Conservation (phyloP, 2,888 invertebrate genomes). For the Stenoptilia bipunctidactyla region DNA sequence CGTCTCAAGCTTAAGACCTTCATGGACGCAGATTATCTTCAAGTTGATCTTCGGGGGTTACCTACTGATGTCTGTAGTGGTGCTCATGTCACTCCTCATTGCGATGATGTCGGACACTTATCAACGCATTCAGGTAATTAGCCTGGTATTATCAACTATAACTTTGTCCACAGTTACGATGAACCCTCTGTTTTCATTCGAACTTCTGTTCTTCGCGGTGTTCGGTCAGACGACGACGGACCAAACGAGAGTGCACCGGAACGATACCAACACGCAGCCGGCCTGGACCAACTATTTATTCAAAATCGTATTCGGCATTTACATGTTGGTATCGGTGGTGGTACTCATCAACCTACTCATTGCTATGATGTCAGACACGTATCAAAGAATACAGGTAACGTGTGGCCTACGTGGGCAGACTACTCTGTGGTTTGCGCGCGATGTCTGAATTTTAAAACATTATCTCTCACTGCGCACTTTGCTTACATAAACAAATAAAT, state of each 20-base stretch:
- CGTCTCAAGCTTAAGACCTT: slow-evolving; percentile 77
- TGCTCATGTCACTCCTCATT: slow-evolving; percentile 98
- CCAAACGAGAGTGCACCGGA: slow-evolving; percentile 77
- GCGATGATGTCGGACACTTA: slow-evolving; percentile 99
- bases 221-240: slow-evolving; percentile 94
- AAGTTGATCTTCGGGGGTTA: slow-evolving; percentile 96
- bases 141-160: slow-evolving; percentile 34
- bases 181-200: slow-evolving; percentile 93
- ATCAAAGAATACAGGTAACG: slow-evolving; percentile 96
- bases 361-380: slow-evolving; percentile 99
- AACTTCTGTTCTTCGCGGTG: slow-evolving; percentile 98
- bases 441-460: too few relatives aligned
- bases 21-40: slow-evolving; percentile 89
- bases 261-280: slow-evolving; percentile 77
- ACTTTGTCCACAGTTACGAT: slow-evolving; percentile 86
- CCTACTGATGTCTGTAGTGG: slow-evolving; percentile 98
- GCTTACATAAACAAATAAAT: too few relatives aligned
- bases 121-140: slow-evolving; percentile 96
- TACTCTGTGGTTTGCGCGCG: too few relatives aligned
- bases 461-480: too few relatives aligned
- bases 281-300: slow-evolving; percentile 88
- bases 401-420: slow-evolving; percentile 16
- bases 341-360: slow-evolving; percentile 99
- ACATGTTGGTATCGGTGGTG: slow-evolving; percentile 99
- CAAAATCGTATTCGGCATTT: slow-evolving; percentile 91